Evolutionary conservation across 35 echinoderm and acorn worm genomes (phyloP), one percentile per base, ranked within the genome.

Genomic region (Anneissia japonica): DNA sequence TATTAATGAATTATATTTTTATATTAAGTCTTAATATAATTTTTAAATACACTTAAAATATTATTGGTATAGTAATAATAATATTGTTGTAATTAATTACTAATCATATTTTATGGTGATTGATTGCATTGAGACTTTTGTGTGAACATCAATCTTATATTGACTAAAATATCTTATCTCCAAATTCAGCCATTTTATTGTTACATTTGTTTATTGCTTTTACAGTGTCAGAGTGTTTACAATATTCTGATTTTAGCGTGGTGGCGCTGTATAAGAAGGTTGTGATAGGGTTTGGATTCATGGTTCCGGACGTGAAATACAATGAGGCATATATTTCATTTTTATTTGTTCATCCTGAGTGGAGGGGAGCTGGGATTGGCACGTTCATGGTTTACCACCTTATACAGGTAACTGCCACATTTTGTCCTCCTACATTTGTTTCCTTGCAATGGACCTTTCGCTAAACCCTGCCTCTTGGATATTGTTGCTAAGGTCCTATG

Each of bases 341-440:
- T 72, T 82, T 97, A 34, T 97, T 97, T 77, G 91, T 97, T 30
- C 95, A 97, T 75, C 95, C 95, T 11, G 95, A 97, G 74, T 97
- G 95, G 95, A 93, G 92, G 81, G 84, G 75, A 73, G 96, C 92
- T 51, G 96, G 96, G 21, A 99, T 99, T 32, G 96, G 85, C 17
- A 99, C 86, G 0, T 99, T 99, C 77, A 99, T 99, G 96, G 92
- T 99, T 11, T 99, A 99, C 83, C 96, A 99, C 90, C 92, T 94
- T 7, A 99, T 99, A 84, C 92, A 94, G 92, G 96, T 94, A 79
- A 75, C 76, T 1, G 16, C 11, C 11, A 78, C 76, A 64, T 28
- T 64, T 64, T 64, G n/a, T n/a, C n/a, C n/a, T n/a, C n/a, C n/a
- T n/a, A n/a, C n/a, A n/a, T n/a, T 56, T 13, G 26, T 56, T 56